These are phyloP conservation scores for Oreochromis mossambicus DNA, from an alignment of 2,797 vertebrate species.

Conservation along the genomic window DNA sequence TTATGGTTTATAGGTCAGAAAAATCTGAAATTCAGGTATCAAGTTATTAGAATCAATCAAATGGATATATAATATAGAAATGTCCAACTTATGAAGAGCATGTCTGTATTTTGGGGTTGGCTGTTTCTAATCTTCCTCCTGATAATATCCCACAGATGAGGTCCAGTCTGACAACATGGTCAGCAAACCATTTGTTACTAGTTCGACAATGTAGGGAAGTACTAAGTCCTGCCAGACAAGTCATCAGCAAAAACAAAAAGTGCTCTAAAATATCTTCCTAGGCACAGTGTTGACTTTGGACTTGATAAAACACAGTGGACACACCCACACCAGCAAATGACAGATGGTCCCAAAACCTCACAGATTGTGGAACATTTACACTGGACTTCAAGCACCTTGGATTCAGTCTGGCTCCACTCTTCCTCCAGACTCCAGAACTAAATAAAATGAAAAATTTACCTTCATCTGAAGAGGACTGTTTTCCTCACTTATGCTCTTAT, in stretches of 20 bases:
- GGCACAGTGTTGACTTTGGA: not conserved
- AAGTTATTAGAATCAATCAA: not conserved
- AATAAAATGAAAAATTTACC: accelerated
- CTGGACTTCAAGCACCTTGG: not conserved
- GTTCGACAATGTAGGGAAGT: accelerated
- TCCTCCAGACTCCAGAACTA: accelerated
- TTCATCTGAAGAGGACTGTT: not conserved
- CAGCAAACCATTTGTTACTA: not conserved
- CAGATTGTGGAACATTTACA: not conserved
- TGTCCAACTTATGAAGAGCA: not conserved
- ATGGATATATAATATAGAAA: not conserved
- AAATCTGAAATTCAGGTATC: not conserved
- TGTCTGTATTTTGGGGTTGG: not conserved
- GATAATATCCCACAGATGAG: not conserved
- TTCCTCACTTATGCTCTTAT: not conserved
- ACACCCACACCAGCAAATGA: accelerated
- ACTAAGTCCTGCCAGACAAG: not conserved
- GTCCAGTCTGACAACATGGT: not conserved
- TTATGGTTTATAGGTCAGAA: not conserved
- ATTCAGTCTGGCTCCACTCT: not conserved
- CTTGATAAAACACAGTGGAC: not conserved
- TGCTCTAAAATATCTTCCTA: not conserved
- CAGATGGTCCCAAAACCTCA: not conserved
- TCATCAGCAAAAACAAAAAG: not conserved
- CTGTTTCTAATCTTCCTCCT: not conserved